Base-by-base conservation (phyloP, 2,113 vertebrate genomes). In the Ursus arctos region DNA sequence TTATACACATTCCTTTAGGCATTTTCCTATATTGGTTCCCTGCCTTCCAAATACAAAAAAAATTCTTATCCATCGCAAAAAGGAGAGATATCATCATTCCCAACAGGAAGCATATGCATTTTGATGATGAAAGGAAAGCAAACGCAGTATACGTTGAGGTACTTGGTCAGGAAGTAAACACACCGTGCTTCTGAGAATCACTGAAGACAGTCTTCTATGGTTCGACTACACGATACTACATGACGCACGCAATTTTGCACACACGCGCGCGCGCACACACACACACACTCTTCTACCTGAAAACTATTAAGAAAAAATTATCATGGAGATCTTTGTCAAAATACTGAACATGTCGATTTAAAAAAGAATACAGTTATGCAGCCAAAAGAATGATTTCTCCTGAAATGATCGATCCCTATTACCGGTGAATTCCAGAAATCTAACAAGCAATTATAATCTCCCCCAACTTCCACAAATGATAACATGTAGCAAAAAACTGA, bases 291-390 rank as follows among this genome's bases (percentile, higher is more conserved):
- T 76, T 86, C 33, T 92, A 51, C n/a, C 10, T 85, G 57, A 88
- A 96, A 95, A 93, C 33, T 77, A 96, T 76, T 81, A 77, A 95
- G 49, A 95, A 90, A 94, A 91, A 91, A 88, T 47, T 88, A 92
- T 43, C 19, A 57, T 49, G 31, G 33, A 16, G 15, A 65, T 80
- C 13, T 63, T 31, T 51, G 24, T 87, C 40, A 86, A 98, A 90
- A 86, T 55, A 65, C 1, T 22, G 61, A 79, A 94, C 7, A 65
- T 16, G n/a, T 16, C 89, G 18, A 69, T 59, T 95, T 53, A 22
- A 89, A 67, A 53, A 3, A 92, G 8, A 86, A 76, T 82, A 72
- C n/a, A 92, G 18, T n/a, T 72, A 71, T 53, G 55, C 21, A 71
- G 40, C 8, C 55, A 98, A 80, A 94, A 88, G 15, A 72, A 84